A percentile compares a stretch with the other conserved stretches of the same genome.
These are phyloP conservation scores for Sebastiscus tertius DNA, from an alignment of 2,797 vertebrate species.

Conservation along the genomic window DNA sequence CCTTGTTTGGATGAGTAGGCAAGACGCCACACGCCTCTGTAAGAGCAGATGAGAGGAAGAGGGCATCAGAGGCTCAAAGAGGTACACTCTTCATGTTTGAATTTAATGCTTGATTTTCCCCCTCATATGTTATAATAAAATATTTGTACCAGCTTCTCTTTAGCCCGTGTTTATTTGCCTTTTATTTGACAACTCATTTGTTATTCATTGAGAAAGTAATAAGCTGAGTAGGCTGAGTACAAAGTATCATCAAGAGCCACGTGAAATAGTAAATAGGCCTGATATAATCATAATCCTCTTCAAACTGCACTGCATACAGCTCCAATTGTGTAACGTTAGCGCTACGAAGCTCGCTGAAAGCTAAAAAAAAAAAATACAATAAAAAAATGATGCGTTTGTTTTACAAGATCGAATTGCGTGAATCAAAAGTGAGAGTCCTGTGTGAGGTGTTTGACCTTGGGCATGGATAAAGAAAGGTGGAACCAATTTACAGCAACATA, in stretches of 20 bases:
- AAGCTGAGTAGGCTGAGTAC: slow-evolving; percentile 67
- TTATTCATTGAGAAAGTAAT: slow-evolving; percentile 78
- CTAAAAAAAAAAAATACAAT: neutral
- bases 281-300: slow-evolving; percentile 77
- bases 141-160: slow-evolving; percentile 50
- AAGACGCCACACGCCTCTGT: slow-evolving; percentile 58
- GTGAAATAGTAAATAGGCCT: slow-evolving; percentile 74
- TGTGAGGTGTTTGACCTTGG: slow-evolving; percentile 54
- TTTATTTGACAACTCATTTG: slow-evolving; percentile 75
- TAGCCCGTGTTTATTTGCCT: slow-evolving; percentile 71
- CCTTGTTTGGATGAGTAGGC: slow-evolving; percentile 81
- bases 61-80: slow-evolving; percentile 37
- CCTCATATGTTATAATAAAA: slow-evolving; percentile 41
- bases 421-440: slow-evolving; percentile 17
- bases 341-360: slow-evolving; percentile 25
- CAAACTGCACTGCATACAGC: slow-evolving; percentile 64
- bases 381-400: slow-evolving; percentile 13
- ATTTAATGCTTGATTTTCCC: slow-evolving; percentile 48
- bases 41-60: slow-evolving; percentile 39
- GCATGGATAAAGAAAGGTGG: slow-evolving; percentile 1
- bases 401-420: slow-evolving; percentile 16
- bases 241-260: slow-evolving; percentile 76
- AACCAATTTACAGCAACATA: neutral
- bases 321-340: slow-evolving; percentile 52
- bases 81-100: slow-evolving; percentile 40